Conservation (phyloP, 2,797 vertebrate species). For the Alcedo quadribrachys region DNA sequence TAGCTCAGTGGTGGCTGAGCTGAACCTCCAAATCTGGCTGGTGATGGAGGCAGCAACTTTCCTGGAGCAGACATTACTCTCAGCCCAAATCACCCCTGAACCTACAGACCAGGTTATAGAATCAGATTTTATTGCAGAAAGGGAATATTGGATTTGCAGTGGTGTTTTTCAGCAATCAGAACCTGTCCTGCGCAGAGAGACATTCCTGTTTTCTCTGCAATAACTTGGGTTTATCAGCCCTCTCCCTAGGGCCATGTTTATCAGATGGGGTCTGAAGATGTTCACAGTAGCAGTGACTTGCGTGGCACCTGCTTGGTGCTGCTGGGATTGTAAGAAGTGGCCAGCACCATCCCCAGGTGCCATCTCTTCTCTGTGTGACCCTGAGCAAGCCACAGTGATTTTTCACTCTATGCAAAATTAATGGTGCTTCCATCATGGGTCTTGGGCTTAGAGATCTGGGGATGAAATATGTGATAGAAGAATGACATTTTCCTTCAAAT, state of each 20-base stretch:
- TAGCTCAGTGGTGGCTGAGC: no score
- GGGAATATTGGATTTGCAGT: no score
- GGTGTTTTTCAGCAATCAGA: no score
- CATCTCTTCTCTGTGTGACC: not conserved
- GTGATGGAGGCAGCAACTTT: no score
- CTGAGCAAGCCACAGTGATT: not conserved
- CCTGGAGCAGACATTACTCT: no score
- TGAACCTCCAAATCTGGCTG: no score
- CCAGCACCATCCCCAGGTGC: accelerated
- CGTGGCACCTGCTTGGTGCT: not conserved
- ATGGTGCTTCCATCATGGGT: not conserved
- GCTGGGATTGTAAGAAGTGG: not conserved
- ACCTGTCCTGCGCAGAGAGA: not conserved
- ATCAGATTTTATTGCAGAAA: no score
- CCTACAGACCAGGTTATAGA: no score
- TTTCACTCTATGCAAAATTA: not conserved
- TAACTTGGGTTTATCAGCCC: not conserved
- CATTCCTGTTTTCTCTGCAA: not conserved
- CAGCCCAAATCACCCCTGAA: no score
- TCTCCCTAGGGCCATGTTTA: not conserved
- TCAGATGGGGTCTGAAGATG: not conserved
- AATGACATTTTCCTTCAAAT: not conserved
- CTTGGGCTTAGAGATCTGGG: not conserved
- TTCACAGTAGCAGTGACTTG: accelerated
- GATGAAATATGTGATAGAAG: not conserved